These are phyloP conservation scores for Anthoscopus minutus DNA, from an alignment of 2,113 vertebrate genomes.

Conservation along the genomic window DNA sequence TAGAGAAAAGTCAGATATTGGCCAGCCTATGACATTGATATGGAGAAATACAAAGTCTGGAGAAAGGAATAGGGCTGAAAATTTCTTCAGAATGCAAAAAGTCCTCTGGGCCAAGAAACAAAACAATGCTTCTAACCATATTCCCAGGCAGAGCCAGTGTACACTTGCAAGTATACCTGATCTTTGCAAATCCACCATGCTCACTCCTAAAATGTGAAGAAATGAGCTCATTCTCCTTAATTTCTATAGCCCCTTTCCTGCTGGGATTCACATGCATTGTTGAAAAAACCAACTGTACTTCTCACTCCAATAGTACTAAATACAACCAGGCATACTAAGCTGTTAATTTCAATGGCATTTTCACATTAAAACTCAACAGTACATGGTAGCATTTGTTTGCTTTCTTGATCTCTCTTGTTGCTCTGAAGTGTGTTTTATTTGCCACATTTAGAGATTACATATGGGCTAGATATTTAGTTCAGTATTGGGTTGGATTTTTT, in stretches of 20 bases:
- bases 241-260: not conserved
- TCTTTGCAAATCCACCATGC: not conserved
- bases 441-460: not conserved
- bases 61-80: not conserved
- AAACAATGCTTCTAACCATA: fast-evolving
- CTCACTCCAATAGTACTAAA: not conserved
- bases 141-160: not conserved
- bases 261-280: not conserved
- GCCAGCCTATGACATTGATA: not conserved
- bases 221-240: not conserved
- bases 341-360: not conserved
- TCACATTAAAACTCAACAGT: not conserved
- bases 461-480: not conserved
- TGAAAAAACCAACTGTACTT: not conserved
- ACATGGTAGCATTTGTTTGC: not conserved
- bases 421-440: not conserved
- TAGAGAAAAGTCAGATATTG: not conserved
- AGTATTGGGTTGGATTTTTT: not conserved
- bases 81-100: not conserved
- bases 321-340: not conserved
- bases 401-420: not conserved
- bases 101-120: not conserved
- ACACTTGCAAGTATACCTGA: not conserved
- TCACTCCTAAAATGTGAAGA: fast-evolving
- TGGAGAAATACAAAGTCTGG: not conserved